These are phyloP conservation scores for Canis aureus DNA, from an alignment of 2,113 vertebrate species.

Conservation along the genomic window DNA sequence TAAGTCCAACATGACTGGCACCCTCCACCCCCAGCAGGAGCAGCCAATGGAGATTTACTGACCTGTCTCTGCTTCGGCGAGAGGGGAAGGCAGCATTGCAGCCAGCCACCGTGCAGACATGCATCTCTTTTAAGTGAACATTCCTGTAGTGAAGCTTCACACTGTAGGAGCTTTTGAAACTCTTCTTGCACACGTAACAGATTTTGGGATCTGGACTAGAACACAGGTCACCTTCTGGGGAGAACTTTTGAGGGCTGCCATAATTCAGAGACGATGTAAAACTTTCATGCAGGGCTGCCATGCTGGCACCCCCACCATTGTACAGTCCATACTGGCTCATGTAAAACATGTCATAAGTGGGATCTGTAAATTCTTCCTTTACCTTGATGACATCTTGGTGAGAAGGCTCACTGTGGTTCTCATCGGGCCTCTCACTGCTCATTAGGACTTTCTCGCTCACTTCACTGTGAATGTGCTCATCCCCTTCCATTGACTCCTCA, in stretches of 20 bases:
- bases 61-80: conserved; percentile 99
- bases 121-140: conserved; percentile 99
- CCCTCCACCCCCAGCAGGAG: conserved; percentile 82
- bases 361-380: conserved; percentile 98
- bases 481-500: conserved; percentile 95
- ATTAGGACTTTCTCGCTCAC: conserved; percentile 87
- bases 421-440: conserved; percentile 90
- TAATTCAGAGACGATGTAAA: conserved; percentile 97
- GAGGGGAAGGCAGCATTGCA: conserved; percentile 99
- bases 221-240: conserved; percentile 97
- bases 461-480: conserved; percentile 89
- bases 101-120: conserved; percentile 98
- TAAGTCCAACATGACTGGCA: conserved; percentile 75
- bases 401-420: conserved; percentile 93
- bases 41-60: conserved; percentile 91
- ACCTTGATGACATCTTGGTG: conserved; percentile 95
- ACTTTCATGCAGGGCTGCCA: conserved; percentile 98
- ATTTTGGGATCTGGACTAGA: conserved; percentile 99
- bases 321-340: conserved; percentile 99
- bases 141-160: conserved; percentile 99
- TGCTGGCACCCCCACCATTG: conserved; percentile 94
- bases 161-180: conserved; percentile 99
- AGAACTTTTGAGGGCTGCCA: conserved; percentile 97
- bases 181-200: conserved; percentile 99
- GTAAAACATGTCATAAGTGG: conserved; percentile 99